These are phyloP conservation scores for Pseudorasbora parva DNA, from an alignment of 2,113 vertebrate species.

Conservation along the genomic window DNA sequence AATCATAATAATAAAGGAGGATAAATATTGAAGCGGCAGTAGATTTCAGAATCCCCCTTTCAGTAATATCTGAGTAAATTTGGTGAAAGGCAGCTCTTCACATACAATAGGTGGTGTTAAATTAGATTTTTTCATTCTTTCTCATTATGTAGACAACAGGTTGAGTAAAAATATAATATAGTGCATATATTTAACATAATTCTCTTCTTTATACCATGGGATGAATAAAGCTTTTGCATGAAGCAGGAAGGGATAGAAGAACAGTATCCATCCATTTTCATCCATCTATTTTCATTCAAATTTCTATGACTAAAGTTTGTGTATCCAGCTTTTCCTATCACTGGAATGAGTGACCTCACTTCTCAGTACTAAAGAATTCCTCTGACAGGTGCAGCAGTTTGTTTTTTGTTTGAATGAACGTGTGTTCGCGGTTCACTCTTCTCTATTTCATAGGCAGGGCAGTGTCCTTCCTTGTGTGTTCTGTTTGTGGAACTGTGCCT, in stretches of 20 bases:
- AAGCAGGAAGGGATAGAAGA: background rate
- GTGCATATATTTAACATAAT: too few relatives aligned
- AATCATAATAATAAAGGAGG: too few relatives aligned
- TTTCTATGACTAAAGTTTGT: conserved; percentile 5
- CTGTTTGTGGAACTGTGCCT: conserved; percentile 12
- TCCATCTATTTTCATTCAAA: conserved; percentile 6
- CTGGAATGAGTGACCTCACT: conserved; percentile 65
- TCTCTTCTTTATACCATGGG: background rate
- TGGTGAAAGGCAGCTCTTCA: too few relatives aligned
- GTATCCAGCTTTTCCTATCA: conserved; percentile 52
- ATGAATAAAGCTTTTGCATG: conserved; percentile 30
- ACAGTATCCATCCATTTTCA: background rate
- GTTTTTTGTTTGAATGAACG: conserved; percentile 63
- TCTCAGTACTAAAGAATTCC: conserved; percentile 68
- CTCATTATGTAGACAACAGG: too few relatives aligned
- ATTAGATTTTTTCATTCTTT: too few relatives aligned
- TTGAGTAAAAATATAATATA: too few relatives aligned
- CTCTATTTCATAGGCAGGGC: conserved; percentile 46
- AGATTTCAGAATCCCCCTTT: too few relatives aligned
- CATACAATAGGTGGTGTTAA: too few relatives aligned
- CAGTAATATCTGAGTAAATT: too few relatives aligned
- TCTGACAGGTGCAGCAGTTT: conserved; percentile 69
- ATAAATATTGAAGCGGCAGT: too few relatives aligned
- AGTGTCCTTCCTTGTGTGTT: background rate
- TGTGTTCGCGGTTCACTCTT: conserved; percentile 45